Evolutionary conservation across 2,113 vertebrate species (phyloP).

Genomic region (Serinus canaria): DNA sequence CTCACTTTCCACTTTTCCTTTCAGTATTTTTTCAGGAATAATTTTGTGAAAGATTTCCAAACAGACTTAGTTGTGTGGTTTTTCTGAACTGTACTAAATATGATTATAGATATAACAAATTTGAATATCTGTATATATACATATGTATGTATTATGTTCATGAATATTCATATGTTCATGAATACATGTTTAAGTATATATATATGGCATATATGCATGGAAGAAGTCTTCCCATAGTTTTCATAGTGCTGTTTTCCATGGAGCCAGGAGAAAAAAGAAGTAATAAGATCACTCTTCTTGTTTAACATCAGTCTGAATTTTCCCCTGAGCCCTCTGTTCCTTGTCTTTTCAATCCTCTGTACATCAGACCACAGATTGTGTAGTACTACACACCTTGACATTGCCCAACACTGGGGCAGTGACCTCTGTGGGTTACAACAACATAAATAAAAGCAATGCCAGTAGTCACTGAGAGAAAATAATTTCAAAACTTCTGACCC

Average conservation of each 20-base stretch:
- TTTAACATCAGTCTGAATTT: background rate
- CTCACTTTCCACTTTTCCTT: background rate
- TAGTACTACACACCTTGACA: background rate
- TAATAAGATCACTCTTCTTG: background rate
- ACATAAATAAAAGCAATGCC: background rate
- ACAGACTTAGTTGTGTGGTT: accelerated
- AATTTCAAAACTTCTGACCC: background rate
- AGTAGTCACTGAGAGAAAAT: background rate
- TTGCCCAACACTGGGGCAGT: background rate
- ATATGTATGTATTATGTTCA: background rate
- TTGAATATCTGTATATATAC: background rate
- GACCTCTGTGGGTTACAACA: background rate
- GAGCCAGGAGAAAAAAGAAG: background rate
- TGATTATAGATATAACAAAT: background rate
- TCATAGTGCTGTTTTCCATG: background rate
- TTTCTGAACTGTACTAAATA: background rate
- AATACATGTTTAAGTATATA: background rate
- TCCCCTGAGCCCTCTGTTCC: background rate
- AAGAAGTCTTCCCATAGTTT: background rate
- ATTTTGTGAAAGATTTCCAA: background rate
- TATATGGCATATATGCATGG: background rate
- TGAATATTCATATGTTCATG: background rate
- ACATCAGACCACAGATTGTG: background rate
- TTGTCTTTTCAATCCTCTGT: background rate
- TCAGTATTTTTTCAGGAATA: background rate